Evolutionary conservation across 2,888 invertebrate genomes (phyloP).

Genomic region (Tanytarsus gracilentus): DNA sequence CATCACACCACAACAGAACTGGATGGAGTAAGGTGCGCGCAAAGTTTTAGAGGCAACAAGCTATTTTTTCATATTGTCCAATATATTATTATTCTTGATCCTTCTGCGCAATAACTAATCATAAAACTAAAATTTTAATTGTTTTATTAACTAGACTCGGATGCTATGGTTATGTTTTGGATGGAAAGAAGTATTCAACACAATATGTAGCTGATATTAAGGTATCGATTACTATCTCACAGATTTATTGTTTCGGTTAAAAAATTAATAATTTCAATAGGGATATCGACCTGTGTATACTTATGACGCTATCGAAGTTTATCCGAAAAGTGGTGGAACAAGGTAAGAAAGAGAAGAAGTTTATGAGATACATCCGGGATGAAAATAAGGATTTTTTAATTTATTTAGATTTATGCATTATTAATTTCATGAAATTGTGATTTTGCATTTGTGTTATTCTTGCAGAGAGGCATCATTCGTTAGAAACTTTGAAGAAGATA

Average conservation of each 20-base stretch:
- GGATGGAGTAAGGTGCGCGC: conserved; percentile 5
- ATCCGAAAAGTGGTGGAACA: conserved; percentile 14
- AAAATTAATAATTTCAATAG: no score
- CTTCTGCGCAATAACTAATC: background rate
- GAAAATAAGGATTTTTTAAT: background rate
- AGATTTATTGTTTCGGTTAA: no score
- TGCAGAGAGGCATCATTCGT: conserved; percentile 7
- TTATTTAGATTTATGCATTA: background rate
- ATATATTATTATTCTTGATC: background rate
- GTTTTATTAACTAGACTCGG: background rate
- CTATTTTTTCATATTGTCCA: no score
- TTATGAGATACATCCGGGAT: no score
- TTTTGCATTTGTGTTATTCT: background rate
- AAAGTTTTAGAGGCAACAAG: no score
- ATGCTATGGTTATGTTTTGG: conserved; percentile 14
- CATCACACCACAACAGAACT: conserved; percentile 16
- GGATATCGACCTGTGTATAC: conserved; percentile 20
- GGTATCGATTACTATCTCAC: no score
- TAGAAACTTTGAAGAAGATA: background rate
- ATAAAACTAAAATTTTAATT: background rate
- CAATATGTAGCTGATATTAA: conserved; percentile 24
- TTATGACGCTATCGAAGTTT: conserved; percentile 3
- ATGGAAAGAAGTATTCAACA: conserved; percentile 21
- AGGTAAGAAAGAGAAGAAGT: no score
- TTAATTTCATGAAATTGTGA: no score